Evolutionary conservation across 2,888 invertebrate species (phyloP).

Genomic region (Tolmerus cingulatus): DNA sequence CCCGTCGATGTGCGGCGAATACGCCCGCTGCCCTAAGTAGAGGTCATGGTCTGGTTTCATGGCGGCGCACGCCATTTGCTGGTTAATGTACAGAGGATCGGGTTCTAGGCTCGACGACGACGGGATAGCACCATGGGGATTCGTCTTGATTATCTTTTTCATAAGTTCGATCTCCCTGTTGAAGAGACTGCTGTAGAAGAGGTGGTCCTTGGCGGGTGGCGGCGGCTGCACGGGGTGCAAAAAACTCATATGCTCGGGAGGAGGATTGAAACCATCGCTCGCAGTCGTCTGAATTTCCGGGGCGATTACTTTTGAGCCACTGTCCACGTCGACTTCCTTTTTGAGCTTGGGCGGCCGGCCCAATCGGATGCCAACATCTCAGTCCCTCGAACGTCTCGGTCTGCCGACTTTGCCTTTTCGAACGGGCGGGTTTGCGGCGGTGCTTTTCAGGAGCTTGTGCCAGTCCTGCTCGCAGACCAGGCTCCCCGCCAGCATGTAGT

Average conservation of each 20-base stretch:
- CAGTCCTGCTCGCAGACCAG: slow-evolving; percentile 93
- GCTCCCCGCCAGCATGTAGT: slow-evolving; percentile 86
- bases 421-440: slow-evolving; percentile 72
- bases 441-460: slow-evolving; percentile 82
- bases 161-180: slow-evolving; percentile 51
- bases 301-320: slow-evolving; percentile 13
- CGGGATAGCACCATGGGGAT: not conserved
- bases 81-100: not conserved
- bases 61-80: not conserved
- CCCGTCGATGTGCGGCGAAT: slow-evolving; percentile 1
- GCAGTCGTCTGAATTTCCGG: not conserved
- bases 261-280: not conserved
- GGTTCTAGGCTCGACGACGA: slow-evolving; percentile 5
- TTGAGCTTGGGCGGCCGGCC: slow-evolving; percentile 54
- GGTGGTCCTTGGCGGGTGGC: slow-evolving; percentile 48
- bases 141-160: slow-evolving; percentile 50
- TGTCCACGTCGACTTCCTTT: slow-evolving; percentile 49
- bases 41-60: slow-evolving; percentile 18
- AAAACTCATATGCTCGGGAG: slow-evolving; percentile 15
- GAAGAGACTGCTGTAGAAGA: slow-evolving; percentile 51
- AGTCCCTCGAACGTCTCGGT: slow-evolving; percentile 85
- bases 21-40: not conserved
- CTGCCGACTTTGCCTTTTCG: slow-evolving; percentile 84
- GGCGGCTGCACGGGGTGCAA: slow-evolving; percentile 40
- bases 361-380: slow-evolving; percentile 63